Conservation (phyloP, 2,888 invertebrate species). For the Tetragonula carbonaria region DNA sequence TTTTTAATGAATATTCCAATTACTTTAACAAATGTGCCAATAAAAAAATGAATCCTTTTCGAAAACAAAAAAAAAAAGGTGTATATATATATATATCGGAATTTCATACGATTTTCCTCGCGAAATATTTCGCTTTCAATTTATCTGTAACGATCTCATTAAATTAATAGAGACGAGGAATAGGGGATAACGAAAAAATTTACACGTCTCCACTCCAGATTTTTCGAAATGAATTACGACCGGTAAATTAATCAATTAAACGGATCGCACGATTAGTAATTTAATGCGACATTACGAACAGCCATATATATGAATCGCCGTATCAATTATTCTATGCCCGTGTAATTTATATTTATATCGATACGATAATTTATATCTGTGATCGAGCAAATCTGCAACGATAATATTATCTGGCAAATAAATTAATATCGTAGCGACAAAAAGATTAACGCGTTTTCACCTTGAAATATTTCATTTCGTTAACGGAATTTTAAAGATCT, state of each 20-base stretch:
- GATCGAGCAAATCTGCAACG: not conserved
- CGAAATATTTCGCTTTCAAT: not conserved
- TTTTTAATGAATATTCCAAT: not conserved
- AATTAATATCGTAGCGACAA: too few species aligned
- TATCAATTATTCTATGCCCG: not conserved
- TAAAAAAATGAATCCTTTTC: not conserved
- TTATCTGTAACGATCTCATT: not conserved
- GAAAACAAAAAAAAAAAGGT: not conserved
- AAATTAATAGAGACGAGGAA: not conserved
- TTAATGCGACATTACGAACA: not conserved
- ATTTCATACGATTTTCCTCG: not conserved
- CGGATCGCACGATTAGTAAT: not conserved
- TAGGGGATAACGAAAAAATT: not conserved
- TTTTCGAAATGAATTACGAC: not conserved
- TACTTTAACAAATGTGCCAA: not conserved
- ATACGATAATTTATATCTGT: too few species aligned
- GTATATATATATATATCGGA: not conserved
- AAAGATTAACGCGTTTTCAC: too few species aligned
- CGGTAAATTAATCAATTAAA: not conserved
- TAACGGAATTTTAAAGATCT: too few species aligned
- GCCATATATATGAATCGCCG: too few species aligned
- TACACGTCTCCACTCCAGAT: not conserved
- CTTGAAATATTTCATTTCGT: too few species aligned
- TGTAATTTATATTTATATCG: not conserved
- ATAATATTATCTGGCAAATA: not conserved